Evolutionary conservation across 2,888 invertebrate genomes (phyloP), one percentile per base, ranked within the genome.

Genomic region (Halictus ligatus): DNA sequence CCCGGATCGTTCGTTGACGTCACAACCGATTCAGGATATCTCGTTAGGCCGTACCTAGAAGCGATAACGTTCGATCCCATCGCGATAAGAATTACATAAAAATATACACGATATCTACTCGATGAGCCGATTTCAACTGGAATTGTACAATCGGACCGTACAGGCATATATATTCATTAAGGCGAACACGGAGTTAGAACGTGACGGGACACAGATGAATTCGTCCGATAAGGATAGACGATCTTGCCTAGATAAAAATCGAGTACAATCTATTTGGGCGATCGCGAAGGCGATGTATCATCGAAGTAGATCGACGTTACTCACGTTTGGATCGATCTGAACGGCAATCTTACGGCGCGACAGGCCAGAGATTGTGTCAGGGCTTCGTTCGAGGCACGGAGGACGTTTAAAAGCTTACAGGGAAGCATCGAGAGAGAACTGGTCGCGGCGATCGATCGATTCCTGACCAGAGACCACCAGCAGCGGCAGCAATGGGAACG

Each of bases 251-350:
- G 29, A 29, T 2, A 29, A 29, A 29, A 29, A 29, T 29, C 29
- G 29, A 35, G 35, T 35, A 35, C 4, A 35, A 35, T 35, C 35
- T 35, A 35, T 35, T 35, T 35, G 35, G 3, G 35, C 35, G 35
- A 35, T 35, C 35, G 35, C 48, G 48, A 0, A 15, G 48, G 6
- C 15, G 48, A 48, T 2, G 29, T 48, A 48, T 15, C 48, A 60
- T 35, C 35, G 35, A 35, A 35, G 25, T 13, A 15, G 35, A 13
- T 67, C 67, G 35, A 18, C 6, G 18, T 78, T 88, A 88, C 87
- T 86, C 84, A 88, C 88, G 81, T 87, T 85, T 73, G 64, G 25
- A 87, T 71, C 43, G 46, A 78, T 67, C 80, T 87, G 74, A 80
- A 25, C 25, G 69, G 48, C 15, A 67, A 64, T 46, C 67, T 72